Conservation (phyloP, 2,113 vertebrate species). For the Rousettus leschenaultii region DNA sequence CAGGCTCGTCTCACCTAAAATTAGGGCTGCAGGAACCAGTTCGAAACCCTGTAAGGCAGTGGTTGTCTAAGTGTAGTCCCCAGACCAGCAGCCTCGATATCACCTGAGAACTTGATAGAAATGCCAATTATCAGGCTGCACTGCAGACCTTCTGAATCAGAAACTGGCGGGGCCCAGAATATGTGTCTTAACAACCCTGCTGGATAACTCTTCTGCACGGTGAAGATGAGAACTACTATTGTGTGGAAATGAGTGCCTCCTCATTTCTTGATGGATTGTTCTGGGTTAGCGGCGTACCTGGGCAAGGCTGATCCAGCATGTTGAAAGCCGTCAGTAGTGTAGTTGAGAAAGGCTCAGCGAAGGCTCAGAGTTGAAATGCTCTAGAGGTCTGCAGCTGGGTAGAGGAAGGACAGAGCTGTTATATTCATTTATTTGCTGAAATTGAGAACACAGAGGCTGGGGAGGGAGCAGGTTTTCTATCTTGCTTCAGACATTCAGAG, state of each 20-base stretch:
- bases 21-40: not conserved
- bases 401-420: not conserved
- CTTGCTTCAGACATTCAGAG: not conserved
- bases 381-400: not conserved
- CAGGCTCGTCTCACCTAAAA: not conserved
- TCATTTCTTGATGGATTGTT: not conserved
- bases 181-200: too few species aligned
- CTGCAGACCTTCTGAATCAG: not conserved
- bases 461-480: not conserved
- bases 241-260: accelerated
- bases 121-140: not conserved
- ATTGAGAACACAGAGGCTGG: not conserved
- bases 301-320: not conserved
- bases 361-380: not conserved
- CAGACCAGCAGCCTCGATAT: not conserved
- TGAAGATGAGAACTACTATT: not conserved
- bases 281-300: not conserved
- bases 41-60: not conserved
- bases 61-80: not conserved
- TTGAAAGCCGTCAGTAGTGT: not conserved
- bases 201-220: accelerated
- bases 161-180: not conserved
- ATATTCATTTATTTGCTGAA: not conserved
- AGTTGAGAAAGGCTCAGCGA: not conserved
- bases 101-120: not conserved